Base-by-base conservation (phyloP, 1,140 invertebrate species). In the Zaprionus gabonicus region DNA sequence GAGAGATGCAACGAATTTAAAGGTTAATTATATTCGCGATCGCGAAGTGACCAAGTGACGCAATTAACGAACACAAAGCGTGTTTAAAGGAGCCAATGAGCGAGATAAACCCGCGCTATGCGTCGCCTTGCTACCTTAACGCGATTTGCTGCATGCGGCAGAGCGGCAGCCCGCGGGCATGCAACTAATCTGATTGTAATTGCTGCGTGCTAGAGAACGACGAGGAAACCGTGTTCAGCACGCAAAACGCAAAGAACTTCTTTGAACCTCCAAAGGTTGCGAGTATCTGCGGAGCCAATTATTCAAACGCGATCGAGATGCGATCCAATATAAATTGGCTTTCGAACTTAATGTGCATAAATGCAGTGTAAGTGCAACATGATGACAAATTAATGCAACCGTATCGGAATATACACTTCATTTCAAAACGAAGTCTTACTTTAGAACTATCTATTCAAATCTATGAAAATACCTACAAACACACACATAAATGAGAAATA, bases 101-200 rank as follows among this genome's bases (percentile, higher is more conserved):
- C 63, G 63, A 66, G 63, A 66, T 63, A 67, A 67, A 49, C 38
- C 51, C 36, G 57, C 65, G 58, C 23, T 36, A 49, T 60, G 58
- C 28, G 34, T 64, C 49, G 62, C 31, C 38, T 41, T 46, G 68
- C 46, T 28, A 34, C 31, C 31, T 66, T 44, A 44, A 59, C 53
- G 62, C 56, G 49, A 65, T 27, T 70, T 71, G 49, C 25, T 59
- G 67, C 70, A 41, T 53, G 51, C 51, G 17, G 55, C 75, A 71
- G 74, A 75, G 58, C 27, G 7, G 41, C 41, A 72, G 53, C 68
- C 71, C 64, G 71, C 63, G 57, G 23, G 58, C 82, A 81, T 79
- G 84, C 71, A 88, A 79, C 84, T 88, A 88, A 87, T 88, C 84
- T 83, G 84, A 83, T 88, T 87, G 84, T 87, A 87, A 87, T 87